Conservation (phyloP, 2,113 vertebrate genomes). For the Elephas maximus region DNA sequence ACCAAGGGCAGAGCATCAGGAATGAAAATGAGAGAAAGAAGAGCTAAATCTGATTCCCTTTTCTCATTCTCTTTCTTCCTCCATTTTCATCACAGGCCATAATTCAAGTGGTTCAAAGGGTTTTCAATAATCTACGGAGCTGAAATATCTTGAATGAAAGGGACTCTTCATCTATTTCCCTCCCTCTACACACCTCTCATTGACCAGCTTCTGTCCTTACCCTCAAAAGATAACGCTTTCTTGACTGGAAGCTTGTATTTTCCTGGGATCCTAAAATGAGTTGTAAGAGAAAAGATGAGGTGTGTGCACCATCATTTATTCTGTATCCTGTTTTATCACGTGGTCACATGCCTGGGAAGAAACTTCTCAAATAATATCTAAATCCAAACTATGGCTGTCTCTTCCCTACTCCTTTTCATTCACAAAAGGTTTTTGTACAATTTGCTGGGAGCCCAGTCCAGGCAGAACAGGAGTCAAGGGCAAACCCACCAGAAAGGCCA, state of each 20-base stretch:
- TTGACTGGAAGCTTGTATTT: background rate
- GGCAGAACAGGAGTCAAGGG: background rate
- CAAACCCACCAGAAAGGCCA: background rate
- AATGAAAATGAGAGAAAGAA: background rate
- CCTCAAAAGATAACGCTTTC: background rate
- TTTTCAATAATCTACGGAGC: background rate
- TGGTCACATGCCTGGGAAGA: background rate
- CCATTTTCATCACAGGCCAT: background rate
- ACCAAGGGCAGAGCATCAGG: background rate
- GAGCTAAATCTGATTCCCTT: background rate
- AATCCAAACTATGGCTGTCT: background rate
- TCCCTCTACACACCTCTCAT: no score
- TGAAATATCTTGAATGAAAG: background rate
- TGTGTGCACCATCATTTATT: accelerated
- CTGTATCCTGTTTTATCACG: background rate
- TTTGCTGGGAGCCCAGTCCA: background rate
- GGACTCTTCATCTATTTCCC: background rate
- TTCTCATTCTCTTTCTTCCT: background rate
- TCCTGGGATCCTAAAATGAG: background rate
- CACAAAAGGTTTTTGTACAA: conserved; percentile 11
- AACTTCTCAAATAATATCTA: background rate
- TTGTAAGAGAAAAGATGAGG: background rate
- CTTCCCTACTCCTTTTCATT: background rate
- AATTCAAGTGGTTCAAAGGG: background rate
- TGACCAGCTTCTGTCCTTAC: background rate